A percentile compares a stretch with the other conserved stretches of the same genome.
Conservation (phyloP, 2,797 vertebrate species). For the Pygocentrus nattereri region DNA sequence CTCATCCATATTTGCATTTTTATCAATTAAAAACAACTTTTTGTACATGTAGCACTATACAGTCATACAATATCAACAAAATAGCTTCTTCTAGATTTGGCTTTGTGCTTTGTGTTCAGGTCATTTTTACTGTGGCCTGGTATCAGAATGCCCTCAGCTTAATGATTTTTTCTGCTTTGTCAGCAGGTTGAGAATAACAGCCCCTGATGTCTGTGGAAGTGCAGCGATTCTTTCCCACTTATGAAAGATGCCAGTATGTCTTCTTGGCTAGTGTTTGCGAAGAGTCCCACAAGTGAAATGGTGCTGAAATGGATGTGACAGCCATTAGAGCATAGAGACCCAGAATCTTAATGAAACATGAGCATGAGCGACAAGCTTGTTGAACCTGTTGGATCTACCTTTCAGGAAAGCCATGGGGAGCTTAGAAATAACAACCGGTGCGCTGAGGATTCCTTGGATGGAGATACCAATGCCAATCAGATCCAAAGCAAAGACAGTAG, state of each 20-base stretch:
- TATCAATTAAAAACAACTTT: too few species aligned
- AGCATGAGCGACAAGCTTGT: conserved; percentile 66
- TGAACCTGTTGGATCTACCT: conserved; percentile 68
- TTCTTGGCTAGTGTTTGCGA: conserved; percentile 15
- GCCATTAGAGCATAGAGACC: conserved; percentile 47
- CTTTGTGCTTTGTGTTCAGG: neutral
- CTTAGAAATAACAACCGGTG: conserved; percentile 87
- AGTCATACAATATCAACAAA: neutral
- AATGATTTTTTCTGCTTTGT: conserved; percentile 7
- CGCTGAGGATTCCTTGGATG: conserved; percentile 69
- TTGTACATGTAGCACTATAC: neutral
- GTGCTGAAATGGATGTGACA: conserved; percentile 26
- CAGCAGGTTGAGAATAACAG: conserved; percentile 32
- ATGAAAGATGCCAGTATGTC: conserved; percentile 40
- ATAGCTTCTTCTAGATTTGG: neutral
- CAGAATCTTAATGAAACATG: conserved; percentile 65
- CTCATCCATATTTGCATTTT: too few species aligned
- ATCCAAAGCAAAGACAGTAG: conserved; percentile 73
- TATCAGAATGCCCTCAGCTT: neutral
- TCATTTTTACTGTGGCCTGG: neutral
- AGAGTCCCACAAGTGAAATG: conserved; percentile 37
- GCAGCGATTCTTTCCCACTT: conserved; percentile 5
- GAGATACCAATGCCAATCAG: conserved; percentile 91
- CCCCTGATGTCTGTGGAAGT: conserved; percentile 17
- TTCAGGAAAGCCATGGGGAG: conserved; percentile 76